Percentiles rank a stretch among this genome's conserved stretches.
Conservation (phyloP, 2,113 vertebrate genomes). For the Hylia prasina region DNA sequence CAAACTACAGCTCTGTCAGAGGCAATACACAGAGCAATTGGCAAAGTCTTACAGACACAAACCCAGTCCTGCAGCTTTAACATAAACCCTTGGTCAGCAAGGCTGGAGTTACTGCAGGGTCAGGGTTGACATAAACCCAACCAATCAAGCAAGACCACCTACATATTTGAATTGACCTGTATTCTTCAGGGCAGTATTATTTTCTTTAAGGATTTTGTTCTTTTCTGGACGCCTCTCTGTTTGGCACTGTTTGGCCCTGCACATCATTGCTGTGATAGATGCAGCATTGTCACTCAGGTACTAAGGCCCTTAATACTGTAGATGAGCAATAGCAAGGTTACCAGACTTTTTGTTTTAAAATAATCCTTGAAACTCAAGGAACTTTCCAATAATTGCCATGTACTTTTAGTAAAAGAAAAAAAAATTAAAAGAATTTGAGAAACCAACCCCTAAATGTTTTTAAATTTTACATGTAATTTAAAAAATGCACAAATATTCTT, state of each 20-base stretch:
- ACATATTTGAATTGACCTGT: slow-evolving; percentile 63
- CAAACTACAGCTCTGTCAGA: background rate
- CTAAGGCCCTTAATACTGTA: background rate
- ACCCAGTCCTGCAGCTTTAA: slow-evolving; percentile 26
- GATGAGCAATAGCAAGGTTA: background rate
- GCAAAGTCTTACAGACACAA: background rate
- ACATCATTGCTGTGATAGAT: background rate
- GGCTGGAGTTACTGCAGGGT: slow-evolving; percentile 67
- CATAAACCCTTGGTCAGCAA: slow-evolving; percentile 66
- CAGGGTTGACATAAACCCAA: slow-evolving; percentile 67
- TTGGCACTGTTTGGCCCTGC: background rate
- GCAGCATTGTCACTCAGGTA: background rate
- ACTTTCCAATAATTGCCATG: background rate
- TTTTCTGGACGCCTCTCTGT: background rate
- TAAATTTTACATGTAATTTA: slow-evolving; percentile 56
- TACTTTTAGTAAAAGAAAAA: background rate
- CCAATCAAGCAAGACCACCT: slow-evolving; percentile 58
- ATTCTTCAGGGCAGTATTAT: background rate
- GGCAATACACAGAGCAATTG: background rate
- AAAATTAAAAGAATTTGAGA: background rate
- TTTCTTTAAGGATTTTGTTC: slow-evolving; percentile 35
- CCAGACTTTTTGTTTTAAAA: slow-evolving; percentile 2
- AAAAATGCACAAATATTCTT: slow-evolving; percentile 66
- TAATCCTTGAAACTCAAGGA: background rate
- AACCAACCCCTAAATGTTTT: background rate